Conservation (phyloP, 1,140 invertebrate species). For the Drosophila willistoni region DNA sequence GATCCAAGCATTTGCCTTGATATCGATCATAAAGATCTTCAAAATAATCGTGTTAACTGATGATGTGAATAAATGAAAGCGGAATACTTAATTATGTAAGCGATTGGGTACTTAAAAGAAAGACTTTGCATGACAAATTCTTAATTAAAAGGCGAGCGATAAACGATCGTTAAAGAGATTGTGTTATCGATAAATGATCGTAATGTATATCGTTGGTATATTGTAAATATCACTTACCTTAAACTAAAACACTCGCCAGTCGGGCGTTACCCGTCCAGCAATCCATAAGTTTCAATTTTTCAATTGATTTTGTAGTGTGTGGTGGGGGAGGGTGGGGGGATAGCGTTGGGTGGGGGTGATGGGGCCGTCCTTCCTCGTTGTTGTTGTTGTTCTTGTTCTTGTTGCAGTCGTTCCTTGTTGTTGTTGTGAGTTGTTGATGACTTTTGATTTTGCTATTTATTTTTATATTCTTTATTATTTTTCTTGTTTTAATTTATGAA, state of each 20-base stretch:
- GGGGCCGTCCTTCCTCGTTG: slow-evolving; percentile 38
- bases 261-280: slow-evolving; percentile 84
- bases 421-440: slow-evolving; percentile 44
- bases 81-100: no score
- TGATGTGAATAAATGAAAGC: no score
- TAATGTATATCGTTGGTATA: no score
- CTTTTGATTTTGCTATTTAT: neutral
- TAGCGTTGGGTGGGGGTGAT: slow-evolving; percentile 4
- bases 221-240: slow-evolving; percentile 68
- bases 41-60: no score
- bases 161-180: no score
- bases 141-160: no score
- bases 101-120: no score
- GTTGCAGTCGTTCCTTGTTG: slow-evolving; percentile 8
- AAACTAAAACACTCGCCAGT: slow-evolving; percentile 84
- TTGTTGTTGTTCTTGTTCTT: slow-evolving; percentile 40
- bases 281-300: slow-evolving; percentile 83
- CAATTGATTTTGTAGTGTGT: slow-evolving; percentile 67
- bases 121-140: no score
- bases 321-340: slow-evolving; percentile 18
- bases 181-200: no score
- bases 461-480: neutral
- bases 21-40: no score
- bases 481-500: slow-evolving; percentile 17
- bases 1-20: no score